These are phyloP conservation scores for Empidonax traillii DNA, from an alignment of 2,113 vertebrate genomes.

Conservation along the genomic window DNA sequence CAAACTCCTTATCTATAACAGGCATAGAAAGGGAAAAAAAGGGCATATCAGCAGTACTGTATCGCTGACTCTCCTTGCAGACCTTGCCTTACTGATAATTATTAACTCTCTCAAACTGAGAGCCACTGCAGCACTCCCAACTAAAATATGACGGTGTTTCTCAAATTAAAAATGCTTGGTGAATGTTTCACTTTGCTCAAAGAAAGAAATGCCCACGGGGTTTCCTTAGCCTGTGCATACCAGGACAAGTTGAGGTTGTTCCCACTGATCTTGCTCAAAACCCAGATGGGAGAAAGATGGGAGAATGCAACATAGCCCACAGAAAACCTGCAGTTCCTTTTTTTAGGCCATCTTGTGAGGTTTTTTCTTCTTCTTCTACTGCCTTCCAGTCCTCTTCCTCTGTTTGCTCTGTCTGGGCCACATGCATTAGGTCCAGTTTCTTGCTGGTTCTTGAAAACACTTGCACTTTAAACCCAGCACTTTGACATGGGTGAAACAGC, in stretches of 20 bases:
- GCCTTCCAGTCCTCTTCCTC: neutral
- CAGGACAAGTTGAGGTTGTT: neutral
- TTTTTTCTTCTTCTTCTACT: neutral
- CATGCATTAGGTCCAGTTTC: rapidly evolving
- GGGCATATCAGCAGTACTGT: neutral
- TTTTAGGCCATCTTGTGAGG: neutral
- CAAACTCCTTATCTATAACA: neutral
- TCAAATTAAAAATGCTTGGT: neutral
- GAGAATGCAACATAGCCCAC: neutral
- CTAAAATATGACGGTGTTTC: neutral
- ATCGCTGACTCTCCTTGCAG: neutral
- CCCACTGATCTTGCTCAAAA: neutral
- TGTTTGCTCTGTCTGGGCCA: neutral
- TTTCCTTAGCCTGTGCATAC: neutral
- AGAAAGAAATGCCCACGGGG: neutral
- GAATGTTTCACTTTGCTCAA: neutral
- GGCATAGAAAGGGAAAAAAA: neutral
- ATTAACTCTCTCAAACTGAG: constrained; percentile 11
- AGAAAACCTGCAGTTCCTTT: neutral
- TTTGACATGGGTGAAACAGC: neutral
- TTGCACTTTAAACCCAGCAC: neutral
- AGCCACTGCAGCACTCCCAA: neutral
- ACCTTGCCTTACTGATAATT: constrained; percentile 12
- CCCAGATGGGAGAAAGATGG: neutral
- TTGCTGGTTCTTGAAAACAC: neutral